A percentile compares a stretch with the other conserved stretches of the same genome.
Conservation (phyloP, 1,140 invertebrate genomes). For the Tetranychus urticae region DNA sequence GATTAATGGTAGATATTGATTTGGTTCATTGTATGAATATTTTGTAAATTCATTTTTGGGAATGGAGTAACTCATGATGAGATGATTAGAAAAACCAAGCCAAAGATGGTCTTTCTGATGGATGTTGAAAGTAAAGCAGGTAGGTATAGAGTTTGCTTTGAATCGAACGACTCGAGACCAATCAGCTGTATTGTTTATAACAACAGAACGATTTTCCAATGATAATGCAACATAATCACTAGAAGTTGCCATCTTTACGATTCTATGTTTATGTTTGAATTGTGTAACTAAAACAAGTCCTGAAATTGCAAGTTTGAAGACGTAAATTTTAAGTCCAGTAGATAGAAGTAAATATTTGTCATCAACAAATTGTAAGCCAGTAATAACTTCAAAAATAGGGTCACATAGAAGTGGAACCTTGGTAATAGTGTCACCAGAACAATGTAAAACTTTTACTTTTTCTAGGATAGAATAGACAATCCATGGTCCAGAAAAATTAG, state of each 20-base stretch:
- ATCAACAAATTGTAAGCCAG: neutral
- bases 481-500: neutral
- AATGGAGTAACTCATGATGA: neutral
- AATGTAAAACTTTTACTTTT: neutral
- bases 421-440: neutral
- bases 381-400: neutral
- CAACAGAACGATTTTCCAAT: neutral
- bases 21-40: neutral
- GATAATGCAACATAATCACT: neutral
- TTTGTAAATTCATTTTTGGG: neutral
- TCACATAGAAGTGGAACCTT: neutral
- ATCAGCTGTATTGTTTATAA: neutral
- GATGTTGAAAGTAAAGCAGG: neutral
- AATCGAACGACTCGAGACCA: neutral
- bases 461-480: neutral
- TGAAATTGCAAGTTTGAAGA: neutral
- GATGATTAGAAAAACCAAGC: neutral
- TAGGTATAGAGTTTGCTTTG: neutral
- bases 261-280: neutral
- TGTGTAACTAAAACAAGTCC: neutral
- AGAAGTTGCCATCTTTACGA: neutral
- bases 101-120: neutral
- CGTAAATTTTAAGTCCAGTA: neutral
- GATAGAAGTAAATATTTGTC: neutral
- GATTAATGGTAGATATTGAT: neutral